Percentiles rank a stretch among this genome's conserved stretches.
These are phyloP conservation scores for Charaxes varanes DNA, from an alignment of 1,140 invertebrate species.

Conservation along the genomic window DNA sequence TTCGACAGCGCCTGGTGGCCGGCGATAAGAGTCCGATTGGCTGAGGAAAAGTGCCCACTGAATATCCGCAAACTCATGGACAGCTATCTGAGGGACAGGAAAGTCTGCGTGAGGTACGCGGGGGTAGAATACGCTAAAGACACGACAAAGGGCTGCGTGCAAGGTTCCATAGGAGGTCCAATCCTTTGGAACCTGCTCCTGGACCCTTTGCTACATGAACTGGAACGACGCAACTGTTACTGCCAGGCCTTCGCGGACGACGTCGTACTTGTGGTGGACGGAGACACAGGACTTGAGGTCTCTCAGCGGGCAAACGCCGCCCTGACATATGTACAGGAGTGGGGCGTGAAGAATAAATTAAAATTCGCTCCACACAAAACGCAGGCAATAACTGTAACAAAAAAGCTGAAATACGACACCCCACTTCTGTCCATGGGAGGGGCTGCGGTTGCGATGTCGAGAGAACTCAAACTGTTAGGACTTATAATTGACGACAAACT, in stretches of 20 bases:
- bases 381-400: slow-evolving; percentile 7
- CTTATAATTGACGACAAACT: slow-evolving; percentile 10
- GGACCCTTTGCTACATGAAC: neutral
- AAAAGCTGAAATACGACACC: slow-evolving; percentile 12
- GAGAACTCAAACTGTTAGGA: slow-evolving; percentile 17
- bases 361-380: slow-evolving; percentile 8
- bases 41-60: slow-evolving; percentile 13
- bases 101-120: slow-evolving; percentile 12
- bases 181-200: slow-evolving; percentile 1
- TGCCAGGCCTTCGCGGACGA: slow-evolving; percentile 8
- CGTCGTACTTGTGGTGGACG: neutral
- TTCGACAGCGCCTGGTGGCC: no score
- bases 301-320: neutral
- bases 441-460: neutral
- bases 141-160: slow-evolving; percentile 1
- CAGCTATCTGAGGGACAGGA: slow-evolving; percentile 13
- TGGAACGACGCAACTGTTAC: neutral
- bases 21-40: neutral
- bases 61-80: slow-evolving; percentile 5
- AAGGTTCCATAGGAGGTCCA: slow-evolving; percentile 3
- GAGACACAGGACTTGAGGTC: neutral
- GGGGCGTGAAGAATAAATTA: slow-evolving; percentile 4
- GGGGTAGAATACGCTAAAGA: slow-evolving; percentile 1
- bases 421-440: slow-evolving; percentile 10
- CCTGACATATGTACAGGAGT: neutral